phyloP scores from a whole-genome alignment of 2,797 vertebrate species.

The Scarus forsteni region DNA sequence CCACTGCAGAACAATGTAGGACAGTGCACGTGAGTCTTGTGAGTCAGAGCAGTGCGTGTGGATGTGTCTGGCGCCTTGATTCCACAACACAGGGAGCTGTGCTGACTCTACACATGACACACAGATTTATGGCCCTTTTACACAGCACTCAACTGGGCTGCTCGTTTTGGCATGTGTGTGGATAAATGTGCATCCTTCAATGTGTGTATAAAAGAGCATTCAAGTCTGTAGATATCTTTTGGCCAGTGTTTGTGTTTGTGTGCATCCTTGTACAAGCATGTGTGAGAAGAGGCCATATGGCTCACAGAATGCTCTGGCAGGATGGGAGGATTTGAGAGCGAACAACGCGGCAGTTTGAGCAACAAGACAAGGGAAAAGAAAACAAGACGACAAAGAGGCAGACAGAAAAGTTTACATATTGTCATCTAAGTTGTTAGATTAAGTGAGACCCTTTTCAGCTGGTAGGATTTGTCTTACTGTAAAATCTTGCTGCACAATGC shows the following conservation, averaged over 20 bases:
- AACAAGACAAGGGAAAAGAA: conserved; percentile 39
- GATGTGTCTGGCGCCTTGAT: conserved; percentile 58
- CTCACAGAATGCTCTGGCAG: conserved; percentile 43
- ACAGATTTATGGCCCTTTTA: conserved; percentile 70
- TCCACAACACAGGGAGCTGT: conserved; percentile 66
- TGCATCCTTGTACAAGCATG: conserved; percentile 22
- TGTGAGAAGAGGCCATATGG: conserved; percentile 44
- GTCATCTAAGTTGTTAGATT: conserved; percentile 33
- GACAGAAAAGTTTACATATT: conserved; percentile 57
- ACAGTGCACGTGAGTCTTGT: conserved; percentile 25
- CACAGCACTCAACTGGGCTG: conserved; percentile 42
- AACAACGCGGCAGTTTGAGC: conserved; percentile 27
- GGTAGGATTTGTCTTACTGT: conserved; percentile 19
- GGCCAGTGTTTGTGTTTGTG: conserved; percentile 17
- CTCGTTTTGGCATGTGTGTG: conserved; percentile 30
- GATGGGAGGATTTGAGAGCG: conserved; percentile 34
- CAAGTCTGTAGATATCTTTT: conserved; percentile 18
- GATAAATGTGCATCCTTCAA: conserved; percentile 14
- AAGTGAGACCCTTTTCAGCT: conserved; percentile 46
- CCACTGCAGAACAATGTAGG: conserved; percentile 39
- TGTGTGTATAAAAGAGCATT: conserved; percentile 28
- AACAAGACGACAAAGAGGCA: conserved; percentile 13
- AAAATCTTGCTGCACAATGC: not conserved
- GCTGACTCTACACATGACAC: conserved; percentile 63
- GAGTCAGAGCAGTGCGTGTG: conserved; percentile 43